These are phyloP conservation scores for Macrobrachium nipponense DNA, from an alignment of 1,140 invertebrate species.

Conservation along the genomic window DNA sequence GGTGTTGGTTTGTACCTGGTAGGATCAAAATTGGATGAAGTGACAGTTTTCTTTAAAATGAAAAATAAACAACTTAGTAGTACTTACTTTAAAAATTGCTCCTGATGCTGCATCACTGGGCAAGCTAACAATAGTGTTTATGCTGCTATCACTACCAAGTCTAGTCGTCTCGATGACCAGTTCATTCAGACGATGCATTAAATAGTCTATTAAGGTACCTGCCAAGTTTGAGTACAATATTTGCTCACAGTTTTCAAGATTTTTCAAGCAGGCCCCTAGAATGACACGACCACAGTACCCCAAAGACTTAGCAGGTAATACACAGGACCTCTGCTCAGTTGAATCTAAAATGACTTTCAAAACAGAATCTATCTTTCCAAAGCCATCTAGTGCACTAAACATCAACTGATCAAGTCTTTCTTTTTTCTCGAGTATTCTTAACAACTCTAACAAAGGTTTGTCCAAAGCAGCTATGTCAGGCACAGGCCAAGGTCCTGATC, in stretches of 20 bases:
- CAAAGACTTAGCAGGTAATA: slow-evolving; percentile 62
- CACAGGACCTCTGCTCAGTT: slow-evolving; percentile 55
- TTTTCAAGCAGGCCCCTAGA: slow-evolving; percentile 68
- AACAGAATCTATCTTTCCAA: slow-evolving; percentile 71
- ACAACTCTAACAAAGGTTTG: slow-evolving; percentile 75
- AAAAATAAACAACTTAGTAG: slow-evolving; percentile 12
- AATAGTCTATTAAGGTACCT: slow-evolving; percentile 76
- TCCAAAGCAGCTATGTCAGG: slow-evolving; percentile 75
- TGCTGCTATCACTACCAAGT: slow-evolving; percentile 49
- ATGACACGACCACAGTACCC: slow-evolving; percentile 65
- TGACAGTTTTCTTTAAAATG: background rate
- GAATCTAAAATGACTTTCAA: slow-evolving; percentile 62
- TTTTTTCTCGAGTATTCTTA: slow-evolving; percentile 74
- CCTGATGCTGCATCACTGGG: slow-evolving; percentile 53
- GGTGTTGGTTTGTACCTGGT: no score
- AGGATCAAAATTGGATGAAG: background rate
- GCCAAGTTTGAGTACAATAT: slow-evolving; percentile 80
- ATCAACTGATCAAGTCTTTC: slow-evolving; percentile 72
- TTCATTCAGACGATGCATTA: slow-evolving; percentile 78
- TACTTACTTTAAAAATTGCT: slow-evolving; percentile 42
- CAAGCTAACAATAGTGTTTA: slow-evolving; percentile 50
- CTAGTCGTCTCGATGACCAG: slow-evolving; percentile 66
- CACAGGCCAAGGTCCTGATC: slow-evolving; percentile 74
- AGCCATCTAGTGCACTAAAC: slow-evolving; percentile 73
- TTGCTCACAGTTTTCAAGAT: slow-evolving; percentile 74